Conservation (phyloP, 2,797 vertebrate species). For the Poecilia wingei region DNA sequence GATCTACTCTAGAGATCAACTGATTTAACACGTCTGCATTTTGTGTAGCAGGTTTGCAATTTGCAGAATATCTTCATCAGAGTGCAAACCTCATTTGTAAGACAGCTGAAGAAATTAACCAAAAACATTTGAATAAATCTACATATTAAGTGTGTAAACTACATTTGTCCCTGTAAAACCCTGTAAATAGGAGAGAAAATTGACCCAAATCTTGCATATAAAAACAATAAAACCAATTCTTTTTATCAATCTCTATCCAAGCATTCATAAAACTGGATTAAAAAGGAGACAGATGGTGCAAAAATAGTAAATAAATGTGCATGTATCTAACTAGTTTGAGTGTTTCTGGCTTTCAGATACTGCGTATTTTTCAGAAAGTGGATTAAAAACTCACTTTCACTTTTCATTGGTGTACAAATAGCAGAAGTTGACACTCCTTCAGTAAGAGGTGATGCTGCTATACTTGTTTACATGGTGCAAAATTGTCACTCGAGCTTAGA, state of each 20-base stretch:
- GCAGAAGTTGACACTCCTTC: background rate
- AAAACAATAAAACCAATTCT: background rate
- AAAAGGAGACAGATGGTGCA: background rate
- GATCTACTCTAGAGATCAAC: background rate
- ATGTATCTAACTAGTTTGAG: background rate
- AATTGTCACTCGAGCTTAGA: background rate
- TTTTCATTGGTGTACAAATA: background rate
- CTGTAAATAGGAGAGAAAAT: background rate
- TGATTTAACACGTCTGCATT: background rate
- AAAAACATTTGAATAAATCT: background rate
- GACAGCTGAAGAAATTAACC: background rate
- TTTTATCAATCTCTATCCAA: background rate
- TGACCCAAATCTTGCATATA: background rate
- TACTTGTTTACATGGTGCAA: background rate
- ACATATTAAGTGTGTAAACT: background rate
- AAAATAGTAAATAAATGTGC: background rate
- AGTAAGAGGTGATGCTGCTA: background rate
- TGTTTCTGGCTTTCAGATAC: background rate
- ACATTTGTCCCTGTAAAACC: background rate
- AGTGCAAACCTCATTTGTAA: background rate
- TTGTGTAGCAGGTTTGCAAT: background rate
- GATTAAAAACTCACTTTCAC: background rate
- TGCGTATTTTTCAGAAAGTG: background rate
- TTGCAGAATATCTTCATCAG: background rate
- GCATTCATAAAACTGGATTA: background rate